Conservation (phyloP, 1,140 invertebrate species). For the Globodera rostochiensis region DNA sequence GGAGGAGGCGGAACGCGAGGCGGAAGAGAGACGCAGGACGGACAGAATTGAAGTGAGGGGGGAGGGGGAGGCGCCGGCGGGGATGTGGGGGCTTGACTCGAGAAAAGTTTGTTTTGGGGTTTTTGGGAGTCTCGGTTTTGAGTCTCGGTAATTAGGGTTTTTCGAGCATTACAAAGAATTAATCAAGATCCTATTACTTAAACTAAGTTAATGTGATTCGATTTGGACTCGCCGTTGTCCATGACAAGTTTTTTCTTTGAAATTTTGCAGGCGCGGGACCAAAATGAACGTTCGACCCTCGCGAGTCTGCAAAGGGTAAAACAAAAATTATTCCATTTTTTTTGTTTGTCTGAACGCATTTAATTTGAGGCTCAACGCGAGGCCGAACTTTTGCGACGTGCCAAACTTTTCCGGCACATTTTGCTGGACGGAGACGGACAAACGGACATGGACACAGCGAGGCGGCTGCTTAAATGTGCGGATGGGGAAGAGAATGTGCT, state of each 20-base stretch:
- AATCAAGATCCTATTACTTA: too few species aligned
- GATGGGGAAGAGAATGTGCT: constrained; percentile 22
- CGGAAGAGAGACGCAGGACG: constrained; percentile 21
- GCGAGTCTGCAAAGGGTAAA: constrained; percentile 14
- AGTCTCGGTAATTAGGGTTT: too few species aligned
- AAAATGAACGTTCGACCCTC: constrained; percentile 1
- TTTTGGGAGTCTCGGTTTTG: too few species aligned
- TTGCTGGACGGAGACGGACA: constrained; percentile 15
- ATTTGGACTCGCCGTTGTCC: too few species aligned
- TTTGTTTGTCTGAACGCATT: background rate
- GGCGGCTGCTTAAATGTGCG: constrained; percentile 27
- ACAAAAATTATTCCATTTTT: too few species aligned
- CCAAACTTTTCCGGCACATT: constrained; percentile 40
- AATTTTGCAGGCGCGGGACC: constrained; percentile 5
- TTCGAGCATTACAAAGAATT: too few species aligned
- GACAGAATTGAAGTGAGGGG: background rate
- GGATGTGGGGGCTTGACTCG: too few species aligned
- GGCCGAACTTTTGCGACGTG: constrained; percentile 37
- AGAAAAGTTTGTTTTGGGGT: too few species aligned
- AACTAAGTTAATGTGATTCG: too few species aligned
- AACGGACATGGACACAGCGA: background rate
- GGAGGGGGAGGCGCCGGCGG: background rate
- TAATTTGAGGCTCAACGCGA: constrained; percentile 23
- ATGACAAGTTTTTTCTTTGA: background rate
- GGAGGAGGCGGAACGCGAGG: constrained; percentile 13